Conservation (phyloP, 1,140 invertebrate genomes). For the Drosophila malerkotliana region DNA sequence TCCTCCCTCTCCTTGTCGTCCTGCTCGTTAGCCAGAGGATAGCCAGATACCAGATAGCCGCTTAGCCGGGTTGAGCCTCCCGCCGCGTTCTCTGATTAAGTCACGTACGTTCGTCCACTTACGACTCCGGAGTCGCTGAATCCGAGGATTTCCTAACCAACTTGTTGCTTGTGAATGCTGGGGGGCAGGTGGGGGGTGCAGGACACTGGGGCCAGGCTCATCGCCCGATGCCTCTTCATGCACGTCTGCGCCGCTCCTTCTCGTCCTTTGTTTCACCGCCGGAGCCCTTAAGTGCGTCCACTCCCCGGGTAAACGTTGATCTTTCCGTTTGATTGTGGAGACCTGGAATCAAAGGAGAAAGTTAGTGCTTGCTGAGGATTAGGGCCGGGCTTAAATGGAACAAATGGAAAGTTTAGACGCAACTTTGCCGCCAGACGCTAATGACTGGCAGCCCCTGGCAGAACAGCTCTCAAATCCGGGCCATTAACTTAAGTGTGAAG, state of each 20-base stretch:
- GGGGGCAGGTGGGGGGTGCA: slow-evolving; percentile 32
- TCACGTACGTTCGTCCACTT: slow-evolving; percentile 69
- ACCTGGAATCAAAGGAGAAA: slow-evolving; percentile 40
- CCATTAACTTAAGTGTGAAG: slow-evolving; percentile 27
- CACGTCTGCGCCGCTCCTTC: slow-evolving; percentile 47
- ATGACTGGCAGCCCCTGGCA: slow-evolving; percentile 33
- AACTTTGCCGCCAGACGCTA: slow-evolving; percentile 47
- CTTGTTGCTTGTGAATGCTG: slow-evolving; percentile 55
- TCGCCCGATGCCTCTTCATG: slow-evolving; percentile 46
- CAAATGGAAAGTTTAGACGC: slow-evolving; percentile 48
- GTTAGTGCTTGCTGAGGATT: slow-evolving; percentile 61
- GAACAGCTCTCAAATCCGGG: slow-evolving; percentile 25
- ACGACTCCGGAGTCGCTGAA: slow-evolving; percentile 9
- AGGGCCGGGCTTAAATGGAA: slow-evolving; percentile 38
- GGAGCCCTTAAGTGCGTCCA: slow-evolving; percentile 45
- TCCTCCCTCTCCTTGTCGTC: not conserved
- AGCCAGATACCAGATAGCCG: not conserved
- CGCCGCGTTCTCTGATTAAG: slow-evolving; percentile 64
- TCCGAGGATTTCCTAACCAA: slow-evolving; percentile 24
- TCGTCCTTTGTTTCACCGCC: slow-evolving; percentile 24
- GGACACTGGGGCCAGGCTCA: slow-evolving; percentile 55
- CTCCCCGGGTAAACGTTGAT: slow-evolving; percentile 37
- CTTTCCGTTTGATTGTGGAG: slow-evolving; percentile 21
- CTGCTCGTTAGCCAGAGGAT: slow-evolving; percentile 21
- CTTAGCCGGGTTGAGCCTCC: slow-evolving; percentile 25